phyloP scores from a whole-genome alignment of 2,797 vertebrate species.

The Scarus forsteni region DNA sequence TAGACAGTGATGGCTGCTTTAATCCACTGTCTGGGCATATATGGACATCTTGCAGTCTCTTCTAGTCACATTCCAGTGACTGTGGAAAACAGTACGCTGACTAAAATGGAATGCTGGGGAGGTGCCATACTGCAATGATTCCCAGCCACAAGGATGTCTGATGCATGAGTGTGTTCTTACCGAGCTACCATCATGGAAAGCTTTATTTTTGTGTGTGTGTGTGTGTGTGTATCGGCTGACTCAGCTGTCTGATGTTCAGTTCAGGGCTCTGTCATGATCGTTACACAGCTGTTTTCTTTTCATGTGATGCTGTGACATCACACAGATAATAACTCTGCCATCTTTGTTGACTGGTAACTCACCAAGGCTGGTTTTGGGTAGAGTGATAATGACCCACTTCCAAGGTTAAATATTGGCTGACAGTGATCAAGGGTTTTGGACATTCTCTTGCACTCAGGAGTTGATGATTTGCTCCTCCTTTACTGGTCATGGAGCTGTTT shows the following conservation, averaged over 20 bases:
- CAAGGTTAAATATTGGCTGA: conserved; percentile 8
- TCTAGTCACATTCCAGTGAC: conserved; percentile 47
- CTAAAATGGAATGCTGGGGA: conserved; percentile 70
- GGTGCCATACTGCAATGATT: conserved; percentile 68
- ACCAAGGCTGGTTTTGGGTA: background rate
- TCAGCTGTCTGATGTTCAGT: conserved; percentile 72
- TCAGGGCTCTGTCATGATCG: conserved; percentile 53
- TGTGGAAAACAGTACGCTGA: conserved; percentile 65
- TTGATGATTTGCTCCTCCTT: conserved; percentile 21
- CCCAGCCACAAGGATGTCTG: conserved; percentile 62
- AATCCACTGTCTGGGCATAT: conserved; percentile 39
- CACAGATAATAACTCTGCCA: conserved; percentile 11
- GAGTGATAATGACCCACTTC: conserved; percentile 2
- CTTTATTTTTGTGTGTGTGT: conserved; percentile 27
- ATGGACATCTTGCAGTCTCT: conserved; percentile 55
- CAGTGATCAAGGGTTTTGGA: conserved; percentile 32
- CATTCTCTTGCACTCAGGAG: conserved; percentile 18
- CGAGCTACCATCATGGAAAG: conserved; percentile 64
- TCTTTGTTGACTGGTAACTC: conserved; percentile 6
- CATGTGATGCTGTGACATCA: conserved; percentile 34
- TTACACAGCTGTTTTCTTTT: conserved; percentile 39
- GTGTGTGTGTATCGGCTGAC: conserved; percentile 55
- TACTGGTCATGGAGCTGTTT: conserved; percentile 10
- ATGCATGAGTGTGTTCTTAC: conserved; percentile 39
- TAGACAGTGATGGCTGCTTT: conserved; percentile 20